phyloP scores from a whole-genome alignment of 2,797 vertebrate genomes.

The Manis javanica region DNA sequence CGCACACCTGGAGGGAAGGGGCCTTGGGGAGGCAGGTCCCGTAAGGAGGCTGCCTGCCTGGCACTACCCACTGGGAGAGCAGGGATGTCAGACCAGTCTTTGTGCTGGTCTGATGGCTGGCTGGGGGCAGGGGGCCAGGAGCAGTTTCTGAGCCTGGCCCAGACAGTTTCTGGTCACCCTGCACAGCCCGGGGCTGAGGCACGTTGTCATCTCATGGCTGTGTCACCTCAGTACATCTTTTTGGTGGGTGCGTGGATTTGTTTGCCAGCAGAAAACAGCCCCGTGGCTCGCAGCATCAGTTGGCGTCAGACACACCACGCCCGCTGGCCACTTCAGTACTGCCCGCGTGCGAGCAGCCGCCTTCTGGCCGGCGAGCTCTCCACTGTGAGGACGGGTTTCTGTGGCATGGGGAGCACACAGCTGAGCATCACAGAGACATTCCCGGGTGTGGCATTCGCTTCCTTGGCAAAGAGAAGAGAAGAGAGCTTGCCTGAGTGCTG shows the following conservation, averaged over 20 bases:
- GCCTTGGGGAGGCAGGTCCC: background rate
- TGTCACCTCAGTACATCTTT: fast-evolving
- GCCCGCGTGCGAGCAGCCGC: background rate
- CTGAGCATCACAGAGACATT: fast-evolving
- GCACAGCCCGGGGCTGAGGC: no score
- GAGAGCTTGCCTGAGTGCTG: background rate
- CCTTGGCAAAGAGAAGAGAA: background rate
- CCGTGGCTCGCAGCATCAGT: no score
- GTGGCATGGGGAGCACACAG: fast-evolving
- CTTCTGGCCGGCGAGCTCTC: background rate
- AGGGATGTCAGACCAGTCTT: no score
- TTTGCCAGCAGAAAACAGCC: background rate
- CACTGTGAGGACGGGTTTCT: background rate
- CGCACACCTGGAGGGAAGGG: background rate
- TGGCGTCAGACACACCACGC: fast-evolving
- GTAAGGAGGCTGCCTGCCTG: background rate
- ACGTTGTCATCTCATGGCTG: fast-evolving
- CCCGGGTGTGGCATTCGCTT: fast-evolving
- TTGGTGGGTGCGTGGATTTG: fast-evolving
- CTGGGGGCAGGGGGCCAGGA: background rate
- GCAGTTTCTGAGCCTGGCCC: no score
- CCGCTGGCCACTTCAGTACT: fast-evolving
- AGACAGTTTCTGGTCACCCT: background rate
- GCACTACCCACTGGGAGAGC: no score
- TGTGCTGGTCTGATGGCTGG: background rate